Evolutionary conservation across 2,113 vertebrate genomes (phyloP).

Genomic region (Shinisaurus crocodilurus): DNA sequence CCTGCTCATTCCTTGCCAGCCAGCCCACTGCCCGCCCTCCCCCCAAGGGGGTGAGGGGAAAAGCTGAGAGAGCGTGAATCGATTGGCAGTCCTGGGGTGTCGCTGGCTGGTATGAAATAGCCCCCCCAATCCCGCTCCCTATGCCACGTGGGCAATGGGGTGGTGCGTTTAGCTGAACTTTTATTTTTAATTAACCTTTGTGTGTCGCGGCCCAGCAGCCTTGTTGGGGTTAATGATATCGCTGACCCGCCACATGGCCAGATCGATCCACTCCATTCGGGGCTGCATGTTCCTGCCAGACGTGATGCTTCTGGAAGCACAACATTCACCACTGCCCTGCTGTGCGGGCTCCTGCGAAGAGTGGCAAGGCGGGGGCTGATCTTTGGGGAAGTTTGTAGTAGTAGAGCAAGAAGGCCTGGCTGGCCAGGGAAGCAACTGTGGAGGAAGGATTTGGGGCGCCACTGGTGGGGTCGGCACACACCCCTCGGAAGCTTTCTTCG

Average conservation of each 20-base stretch:
- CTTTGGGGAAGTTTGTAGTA: background rate
- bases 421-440: too few species aligned
- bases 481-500: too few species aligned
- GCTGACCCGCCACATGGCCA: constrained; percentile 50
- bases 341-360: background rate
- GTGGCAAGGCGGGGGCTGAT: too few species aligned
- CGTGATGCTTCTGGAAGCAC: background rate
- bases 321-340: background rate
- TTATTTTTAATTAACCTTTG: constrained; percentile 74
- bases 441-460: too few species aligned
- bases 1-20: background rate
- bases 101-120: background rate
- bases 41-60: background rate
- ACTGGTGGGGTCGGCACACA: too few species aligned
- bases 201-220: constrained; percentile 39
- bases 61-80: too few species aligned
- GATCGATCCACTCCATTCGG: constrained; percentile 48
- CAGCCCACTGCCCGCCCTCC: background rate
- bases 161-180: constrained; percentile 1
- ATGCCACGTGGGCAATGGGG: background rate
- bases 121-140: background rate
- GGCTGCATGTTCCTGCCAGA: background rate
- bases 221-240: constrained; percentile 64
- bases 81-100: background rate
- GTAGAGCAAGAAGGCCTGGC: background rate